Evolutionary conservation across 2,797 vertebrate species (phyloP).

Genomic region (Aphelocoma californica): DNA sequence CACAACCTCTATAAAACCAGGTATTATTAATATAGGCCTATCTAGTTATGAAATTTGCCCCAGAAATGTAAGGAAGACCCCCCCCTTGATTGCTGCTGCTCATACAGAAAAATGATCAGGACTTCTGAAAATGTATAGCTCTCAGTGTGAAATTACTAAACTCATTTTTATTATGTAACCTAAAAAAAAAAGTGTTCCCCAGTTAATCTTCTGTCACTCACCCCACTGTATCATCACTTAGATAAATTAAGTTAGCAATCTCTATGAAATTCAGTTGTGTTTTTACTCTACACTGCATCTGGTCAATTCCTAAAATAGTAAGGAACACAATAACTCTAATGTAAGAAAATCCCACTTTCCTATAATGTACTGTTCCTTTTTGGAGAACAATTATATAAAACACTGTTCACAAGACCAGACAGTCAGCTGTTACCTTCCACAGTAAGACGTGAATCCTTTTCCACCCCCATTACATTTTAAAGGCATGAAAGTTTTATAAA

Average conservation of each 20-base stretch:
- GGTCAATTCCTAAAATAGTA: constrained; percentile 39
- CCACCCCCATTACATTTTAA: neutral
- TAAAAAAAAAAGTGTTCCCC: neutral
- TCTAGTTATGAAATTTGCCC: neutral
- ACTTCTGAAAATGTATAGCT: neutral
- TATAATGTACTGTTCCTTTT: neutral
- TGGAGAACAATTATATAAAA: constrained; percentile 4
- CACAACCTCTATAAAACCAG: neutral
- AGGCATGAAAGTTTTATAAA: neutral
- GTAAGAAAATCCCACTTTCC: neutral
- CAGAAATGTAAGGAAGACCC: neutral
- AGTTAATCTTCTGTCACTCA: constrained; percentile 28
- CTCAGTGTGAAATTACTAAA: neutral
- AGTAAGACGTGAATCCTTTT: neutral
- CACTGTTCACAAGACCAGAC: neutral
- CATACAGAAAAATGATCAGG: neutral
- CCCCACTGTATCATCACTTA: neutral
- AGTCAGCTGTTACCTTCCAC: neutral
- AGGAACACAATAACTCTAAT: constrained; percentile 11
- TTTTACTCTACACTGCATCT: neutral
- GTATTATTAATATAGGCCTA: neutral
- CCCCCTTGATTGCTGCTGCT: neutral
- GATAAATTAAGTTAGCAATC: constrained; percentile 32
- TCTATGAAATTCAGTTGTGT: neutral
- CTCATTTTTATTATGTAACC: constrained; percentile 23